Base-by-base conservation (phyloP, 1,140 invertebrate species). In the Microplitis mediator region DNA sequence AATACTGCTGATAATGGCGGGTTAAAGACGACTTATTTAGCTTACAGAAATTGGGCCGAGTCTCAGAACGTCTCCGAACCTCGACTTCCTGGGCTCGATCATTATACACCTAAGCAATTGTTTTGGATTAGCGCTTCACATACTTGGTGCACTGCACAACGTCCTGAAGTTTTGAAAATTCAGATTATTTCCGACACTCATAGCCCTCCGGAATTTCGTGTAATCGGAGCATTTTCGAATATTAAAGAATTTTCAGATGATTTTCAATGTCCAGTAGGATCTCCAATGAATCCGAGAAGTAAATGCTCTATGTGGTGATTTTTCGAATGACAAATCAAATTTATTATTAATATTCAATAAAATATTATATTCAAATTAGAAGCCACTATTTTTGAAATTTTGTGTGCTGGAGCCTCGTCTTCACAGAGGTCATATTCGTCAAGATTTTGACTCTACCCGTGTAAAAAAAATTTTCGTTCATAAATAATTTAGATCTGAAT, bases 1-100 rank as follows among this genome's bases (percentile, higher is more conserved):
- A 97, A 97, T 81, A 95, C 97, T 58, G 95, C 96, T 0, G 95
- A 97, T 81, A 96, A 96, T 81, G 95, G 94, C 11, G 95, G 95
- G 0, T 90, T 97, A 31, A 95, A 95, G 80, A 92, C 95, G 75
- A 93, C 96, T 0, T 97, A 96, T 82, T 89, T 91, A 35, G 94
- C 95, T 0, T 96, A 96, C 83, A 87, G 90, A 50, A 88, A 89
- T 6, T 95, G 94, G 93, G 88, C 88, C 0, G 82, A 90, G 39
- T 85, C 89, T 23, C 23, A 23, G 11, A 90, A 95, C 77, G 90
- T 90, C 0, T 77, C 82, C 1, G 94, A 95, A 16, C 86, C 88
- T 1, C 85, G 88, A 71, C 83, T 96, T 2, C 91, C 91, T 0
- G 91, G 45, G 4, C 63, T 61, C 14, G 23, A 23, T 23, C 11